Evolutionary conservation across 2,888 invertebrate species (phyloP).

Genomic region (Entomobrya multifasciata): DNA sequence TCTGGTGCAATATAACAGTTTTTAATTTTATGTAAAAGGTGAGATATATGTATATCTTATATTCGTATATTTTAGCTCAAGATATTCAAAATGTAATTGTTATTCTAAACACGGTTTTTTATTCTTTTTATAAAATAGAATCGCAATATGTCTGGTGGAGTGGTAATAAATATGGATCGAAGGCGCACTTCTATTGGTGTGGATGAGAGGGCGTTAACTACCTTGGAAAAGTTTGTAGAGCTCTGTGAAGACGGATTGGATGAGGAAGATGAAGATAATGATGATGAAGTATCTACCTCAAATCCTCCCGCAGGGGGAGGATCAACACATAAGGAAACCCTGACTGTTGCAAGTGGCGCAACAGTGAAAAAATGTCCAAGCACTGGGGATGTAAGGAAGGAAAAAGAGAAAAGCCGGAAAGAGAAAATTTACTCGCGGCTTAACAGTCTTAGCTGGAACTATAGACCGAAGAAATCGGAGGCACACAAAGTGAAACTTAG

Average conservation of each 20-base stretch:
- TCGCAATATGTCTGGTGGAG: slow-evolving; percentile 72
- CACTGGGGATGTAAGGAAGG: slow-evolving; percentile 56
- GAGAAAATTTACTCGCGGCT: slow-evolving; percentile 58
- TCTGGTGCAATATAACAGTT: neutral
- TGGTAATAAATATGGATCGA: slow-evolving; percentile 73
- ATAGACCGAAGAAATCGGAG: slow-evolving; percentile 68
- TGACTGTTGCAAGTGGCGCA: slow-evolving; percentile 17
- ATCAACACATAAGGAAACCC: no score
- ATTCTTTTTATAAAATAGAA: neutral
- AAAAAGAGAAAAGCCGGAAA: slow-evolving; percentile 53
- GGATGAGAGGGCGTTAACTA: slow-evolving; percentile 77
- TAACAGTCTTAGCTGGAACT: slow-evolving; percentile 59
- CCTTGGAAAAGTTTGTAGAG: slow-evolving; percentile 78
- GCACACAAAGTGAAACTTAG: slow-evolving; percentile 76
- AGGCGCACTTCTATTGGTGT: slow-evolving; percentile 78
- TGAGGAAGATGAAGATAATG: slow-evolving; percentile 75
- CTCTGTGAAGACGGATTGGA: slow-evolving; percentile 75
- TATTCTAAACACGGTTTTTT: neutral
- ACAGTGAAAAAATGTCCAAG: slow-evolving; percentile 55
- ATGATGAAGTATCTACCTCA: slow-evolving; percentile 31
- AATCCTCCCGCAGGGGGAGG: neutral
- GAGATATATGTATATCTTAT: neutral
- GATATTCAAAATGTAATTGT: neutral
- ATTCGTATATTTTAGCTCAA: no score
- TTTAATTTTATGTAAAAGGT: slow-evolving; percentile 15